A percentile compares a stretch with the other conserved stretches of the same genome.
phyloP scores from a whole-genome alignment of 1,140 invertebrate species.

The Cataglyphis hispanica region DNA sequence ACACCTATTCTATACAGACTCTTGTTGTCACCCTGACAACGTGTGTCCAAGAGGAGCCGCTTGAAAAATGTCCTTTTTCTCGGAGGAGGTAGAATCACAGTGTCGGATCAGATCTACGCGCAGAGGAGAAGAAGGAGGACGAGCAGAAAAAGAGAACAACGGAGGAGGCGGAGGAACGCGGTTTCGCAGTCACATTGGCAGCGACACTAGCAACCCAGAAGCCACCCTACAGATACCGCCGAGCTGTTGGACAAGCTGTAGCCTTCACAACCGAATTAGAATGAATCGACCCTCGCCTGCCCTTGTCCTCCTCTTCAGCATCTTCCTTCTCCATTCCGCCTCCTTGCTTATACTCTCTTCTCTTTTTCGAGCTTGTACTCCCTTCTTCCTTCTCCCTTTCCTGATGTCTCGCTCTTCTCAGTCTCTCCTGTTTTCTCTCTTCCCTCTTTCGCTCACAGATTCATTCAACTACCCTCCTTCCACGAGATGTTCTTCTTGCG shows the following conservation, averaged over 20 bases:
- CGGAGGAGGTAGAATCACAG: constrained; percentile 44
- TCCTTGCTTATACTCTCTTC: constrained; percentile 62
- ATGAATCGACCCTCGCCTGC: constrained; percentile 84
- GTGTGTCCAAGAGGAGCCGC: constrained; percentile 61
- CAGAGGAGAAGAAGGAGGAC: constrained; percentile 4
- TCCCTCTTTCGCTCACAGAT: constrained; percentile 26
- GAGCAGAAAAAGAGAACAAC: constrained; percentile 51
- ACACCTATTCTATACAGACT: constrained; percentile 20
- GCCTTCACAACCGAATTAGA: constrained; percentile 86
- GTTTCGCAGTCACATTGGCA: constrained; percentile 73
- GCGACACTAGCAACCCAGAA: constrained; percentile 72
- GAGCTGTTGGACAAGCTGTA: constrained; percentile 86
- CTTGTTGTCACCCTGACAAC: constrained; percentile 56
- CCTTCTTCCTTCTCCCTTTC: constrained; percentile 7
- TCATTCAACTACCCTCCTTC: constrained; percentile 55
- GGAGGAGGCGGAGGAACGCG: constrained; percentile 58
- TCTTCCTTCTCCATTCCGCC: constrained; percentile 31
- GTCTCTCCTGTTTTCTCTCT: neutral
- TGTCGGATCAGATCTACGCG: constrained; percentile 51
- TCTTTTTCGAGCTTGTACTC: constrained; percentile 17
- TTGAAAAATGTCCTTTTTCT: constrained; percentile 72
- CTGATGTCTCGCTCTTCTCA: neutral
- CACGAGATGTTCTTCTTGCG: constrained; percentile 70
- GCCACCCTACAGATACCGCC: constrained; percentile 78
- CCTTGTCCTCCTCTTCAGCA: constrained; percentile 27